Evolutionary conservation across 2,888 invertebrate species (phyloP).

Genomic region (Lasioglossum morio): DNA sequence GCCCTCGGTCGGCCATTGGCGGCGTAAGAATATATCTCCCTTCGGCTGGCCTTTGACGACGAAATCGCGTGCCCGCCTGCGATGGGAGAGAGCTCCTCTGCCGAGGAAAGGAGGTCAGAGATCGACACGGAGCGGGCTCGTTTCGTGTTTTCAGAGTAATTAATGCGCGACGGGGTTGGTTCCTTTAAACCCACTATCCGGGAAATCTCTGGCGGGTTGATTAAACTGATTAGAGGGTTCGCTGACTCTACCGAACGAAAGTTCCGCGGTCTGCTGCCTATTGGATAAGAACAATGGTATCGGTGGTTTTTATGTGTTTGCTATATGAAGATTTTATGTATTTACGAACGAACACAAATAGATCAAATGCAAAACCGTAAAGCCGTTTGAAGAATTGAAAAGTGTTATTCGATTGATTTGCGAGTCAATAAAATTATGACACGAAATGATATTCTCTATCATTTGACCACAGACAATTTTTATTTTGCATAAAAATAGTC

Average conservation of each 20-base stretch:
- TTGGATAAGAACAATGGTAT: not conserved
- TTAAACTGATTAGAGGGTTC: constrained; percentile 4
- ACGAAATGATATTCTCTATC: no score
- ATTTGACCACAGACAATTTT: no score
- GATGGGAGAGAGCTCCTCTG: not conserved
- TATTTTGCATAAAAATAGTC: no score
- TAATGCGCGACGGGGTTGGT: constrained; percentile 16
- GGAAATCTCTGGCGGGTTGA: constrained; percentile 1
- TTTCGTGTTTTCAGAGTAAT: constrained; percentile 43
- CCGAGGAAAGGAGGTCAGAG: constrained; percentile 35
- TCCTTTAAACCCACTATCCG: not conserved
- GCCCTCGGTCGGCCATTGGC: constrained; percentile 63
- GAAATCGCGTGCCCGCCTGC: constrained; percentile 37
- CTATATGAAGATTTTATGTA: no score
- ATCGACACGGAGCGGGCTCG: not conserved
- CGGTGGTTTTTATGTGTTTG: not conserved
- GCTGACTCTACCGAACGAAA: not conserved
- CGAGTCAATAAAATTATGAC: no score
- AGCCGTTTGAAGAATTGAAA: not conserved
- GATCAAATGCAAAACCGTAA: no score
- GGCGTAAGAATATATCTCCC: constrained; percentile 51
- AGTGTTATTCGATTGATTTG: no score
- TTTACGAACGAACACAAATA: no score
- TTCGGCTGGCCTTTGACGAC: constrained; percentile 43
- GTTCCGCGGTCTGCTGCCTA: not conserved